These are phyloP conservation scores for Octonoba sinensis DNA, from an alignment of 2,888 invertebrate genomes.

Conservation along the genomic window DNA sequence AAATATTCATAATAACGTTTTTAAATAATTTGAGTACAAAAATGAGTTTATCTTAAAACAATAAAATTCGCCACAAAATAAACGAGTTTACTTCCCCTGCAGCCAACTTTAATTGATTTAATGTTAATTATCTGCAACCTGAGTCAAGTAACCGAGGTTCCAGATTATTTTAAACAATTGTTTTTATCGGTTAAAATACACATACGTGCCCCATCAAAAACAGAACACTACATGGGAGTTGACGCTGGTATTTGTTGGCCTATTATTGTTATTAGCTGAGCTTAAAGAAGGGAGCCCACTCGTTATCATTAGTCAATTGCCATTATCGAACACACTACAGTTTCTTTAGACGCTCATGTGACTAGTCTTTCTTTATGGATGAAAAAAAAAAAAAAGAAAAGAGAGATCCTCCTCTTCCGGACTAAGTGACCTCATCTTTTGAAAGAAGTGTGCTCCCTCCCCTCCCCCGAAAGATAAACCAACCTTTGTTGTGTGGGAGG, in stretches of 20 bases:
- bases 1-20: no score
- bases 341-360: conserved; percentile 28
- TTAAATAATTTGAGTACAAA: no score
- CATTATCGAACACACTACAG: conserved; percentile 59
- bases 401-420: conserved; percentile 53
- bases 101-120: no score
- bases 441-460: neutral
- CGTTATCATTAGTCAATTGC: conserved; percentile 56
- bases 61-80: no score
- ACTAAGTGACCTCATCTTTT: conserved; percentile 54
- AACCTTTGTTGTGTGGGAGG: conserved; percentile 20
- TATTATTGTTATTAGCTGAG: conserved; percentile 37
- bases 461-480: conserved; percentile 14
- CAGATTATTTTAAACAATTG: no score
- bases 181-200: no score
- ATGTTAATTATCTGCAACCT: no score
- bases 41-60: no score
- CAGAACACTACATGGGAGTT: conserved; percentile 25
- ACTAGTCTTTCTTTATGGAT: conserved; percentile 47
- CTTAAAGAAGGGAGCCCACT: conserved; percentile 39
- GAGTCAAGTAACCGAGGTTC: no score
- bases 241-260: conserved; percentile 7
- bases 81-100: no score
- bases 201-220: no score
- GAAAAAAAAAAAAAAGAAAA: no score